Base-by-base conservation (phyloP, 2,888 invertebrate genomes). In the Myopa tessellatipennis region DNA sequence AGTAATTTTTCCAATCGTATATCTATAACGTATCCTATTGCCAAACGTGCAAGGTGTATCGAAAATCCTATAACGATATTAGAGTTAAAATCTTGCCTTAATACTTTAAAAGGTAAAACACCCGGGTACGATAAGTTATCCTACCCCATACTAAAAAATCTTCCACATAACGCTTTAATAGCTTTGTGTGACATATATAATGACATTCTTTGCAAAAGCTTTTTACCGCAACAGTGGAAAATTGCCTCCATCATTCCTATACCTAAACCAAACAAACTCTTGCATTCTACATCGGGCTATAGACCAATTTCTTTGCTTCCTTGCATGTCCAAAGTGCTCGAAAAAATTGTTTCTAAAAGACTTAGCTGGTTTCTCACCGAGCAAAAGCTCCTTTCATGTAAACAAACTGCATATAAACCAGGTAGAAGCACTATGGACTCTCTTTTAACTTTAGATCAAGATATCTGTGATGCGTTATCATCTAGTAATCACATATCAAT, bases 241-340 rank as follows among this genome's bases (percentile, higher is more conserved):
- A 52, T 36, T 67, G n/a, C 74, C 4, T 45, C 45, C 4, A 18
- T 45, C 4, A 12, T 69, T 14, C 60, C 69, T n/a, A 18, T 55
- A 52, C 34, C 52, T 38, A 63, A 58, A 36, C 63, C 61, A 8
- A 67, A 65, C n/a, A 77, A 26, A 26, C 26, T 26, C 26, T 26
- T 26, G 26, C 26, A 26, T 26, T 26, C 26, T 26, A 26, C 26
- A 77, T 12, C 45, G 16, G 34, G 65, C 12, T 72, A 73, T 58
- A 50, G 77, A 26, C 67, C 72, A 18, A 77, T 68, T 12, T 69
- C 76, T 4, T 14, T 76, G 14, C 18, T 60, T 16, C 40, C 69
- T 14, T 76, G 76, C 40, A 34, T 70, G 14, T 38, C 60, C 14
- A 76, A 76, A 58, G 14, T 76, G 6, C 34, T 76, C 7, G 76